Evolutionary conservation across 2,797 vertebrate genomes (phyloP).

Genomic region (Sebastiscus tertius): DNA sequence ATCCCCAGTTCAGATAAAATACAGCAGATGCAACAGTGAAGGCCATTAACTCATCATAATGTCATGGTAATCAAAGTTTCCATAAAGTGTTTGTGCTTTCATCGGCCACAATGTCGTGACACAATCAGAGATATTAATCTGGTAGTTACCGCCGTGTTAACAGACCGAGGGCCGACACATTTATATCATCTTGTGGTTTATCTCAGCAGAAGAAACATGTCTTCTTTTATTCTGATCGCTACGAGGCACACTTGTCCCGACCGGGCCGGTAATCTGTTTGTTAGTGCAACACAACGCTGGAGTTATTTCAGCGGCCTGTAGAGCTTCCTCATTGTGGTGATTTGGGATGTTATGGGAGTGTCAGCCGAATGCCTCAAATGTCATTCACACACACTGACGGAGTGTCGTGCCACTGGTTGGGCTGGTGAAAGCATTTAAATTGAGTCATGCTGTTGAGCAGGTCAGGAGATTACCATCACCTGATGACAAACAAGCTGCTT

Average conservation of each 20-base stretch:
- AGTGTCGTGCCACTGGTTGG: conserved; percentile 33
- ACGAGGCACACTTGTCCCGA: not conserved
- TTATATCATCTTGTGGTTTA: not conserved
- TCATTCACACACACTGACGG: not conserved
- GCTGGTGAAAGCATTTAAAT: not conserved
- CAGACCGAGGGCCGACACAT: not conserved
- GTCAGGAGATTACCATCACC: not conserved
- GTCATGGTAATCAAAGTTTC: not conserved
- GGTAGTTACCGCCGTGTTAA: not conserved
- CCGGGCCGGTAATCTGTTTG: not conserved
- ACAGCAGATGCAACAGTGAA: not conserved
- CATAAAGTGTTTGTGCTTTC: not conserved
- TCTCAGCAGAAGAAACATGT: not conserved
- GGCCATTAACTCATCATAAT: not conserved
- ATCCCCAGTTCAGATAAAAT: too few species aligned
- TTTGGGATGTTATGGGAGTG: not conserved
- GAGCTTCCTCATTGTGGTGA: not conserved
- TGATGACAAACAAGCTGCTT: not conserved
- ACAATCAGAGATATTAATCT: not conserved
- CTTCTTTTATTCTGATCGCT: too few species aligned
- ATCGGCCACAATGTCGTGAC: not conserved
- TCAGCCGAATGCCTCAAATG: not conserved
- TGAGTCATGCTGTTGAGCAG: not conserved
- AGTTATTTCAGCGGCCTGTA: not conserved
- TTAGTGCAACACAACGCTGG: not conserved